Percentiles rank a stretch among this genome's conserved stretches.
These are phyloP conservation scores for Macrosteles quadrilineatus DNA, from an alignment of 1,140 invertebrate species.

Conservation along the genomic window DNA sequence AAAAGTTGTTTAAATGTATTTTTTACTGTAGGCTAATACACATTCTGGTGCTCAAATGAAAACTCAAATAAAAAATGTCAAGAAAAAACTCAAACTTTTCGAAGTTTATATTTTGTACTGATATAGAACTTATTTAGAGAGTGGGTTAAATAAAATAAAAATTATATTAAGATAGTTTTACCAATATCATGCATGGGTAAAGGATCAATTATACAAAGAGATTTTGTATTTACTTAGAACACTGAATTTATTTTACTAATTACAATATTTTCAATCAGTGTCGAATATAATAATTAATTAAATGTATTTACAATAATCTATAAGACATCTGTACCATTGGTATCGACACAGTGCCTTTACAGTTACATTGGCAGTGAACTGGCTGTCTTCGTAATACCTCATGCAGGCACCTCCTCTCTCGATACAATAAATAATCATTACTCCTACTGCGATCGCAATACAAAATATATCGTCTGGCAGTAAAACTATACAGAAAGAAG, in stretches of 20 bases:
- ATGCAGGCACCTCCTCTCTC: not conserved
- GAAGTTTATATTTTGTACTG: too few species aligned
- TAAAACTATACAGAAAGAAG: not conserved
- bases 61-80: too few species aligned
- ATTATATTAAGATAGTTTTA: too few species aligned
- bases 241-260: slow-evolving; percentile 29
- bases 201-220: too few species aligned
- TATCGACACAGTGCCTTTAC: not conserved
- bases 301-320: slow-evolving; percentile 3
- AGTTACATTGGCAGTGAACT: not conserved
- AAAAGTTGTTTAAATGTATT: too few species aligned
- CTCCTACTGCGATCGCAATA: not conserved
- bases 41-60: too few species aligned
- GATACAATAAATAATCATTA: not conserved
- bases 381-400: slow-evolving; percentile 1
- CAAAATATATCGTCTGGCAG: not conserved
- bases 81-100: too few species aligned
- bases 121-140: too few species aligned
- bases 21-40: too few species aligned
- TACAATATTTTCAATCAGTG: slow-evolving; percentile 28
- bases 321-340: not conserved
- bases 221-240: slow-evolving; percentile 13
- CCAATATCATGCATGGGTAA: too few species aligned
- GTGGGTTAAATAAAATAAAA: too few species aligned
- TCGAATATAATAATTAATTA: slow-evolving; percentile 5